Evolutionary conservation across 2,797 vertebrate genomes (phyloP), one percentile per base, ranked within the genome.

Genomic region (Peromyscus eremicus): DNA sequence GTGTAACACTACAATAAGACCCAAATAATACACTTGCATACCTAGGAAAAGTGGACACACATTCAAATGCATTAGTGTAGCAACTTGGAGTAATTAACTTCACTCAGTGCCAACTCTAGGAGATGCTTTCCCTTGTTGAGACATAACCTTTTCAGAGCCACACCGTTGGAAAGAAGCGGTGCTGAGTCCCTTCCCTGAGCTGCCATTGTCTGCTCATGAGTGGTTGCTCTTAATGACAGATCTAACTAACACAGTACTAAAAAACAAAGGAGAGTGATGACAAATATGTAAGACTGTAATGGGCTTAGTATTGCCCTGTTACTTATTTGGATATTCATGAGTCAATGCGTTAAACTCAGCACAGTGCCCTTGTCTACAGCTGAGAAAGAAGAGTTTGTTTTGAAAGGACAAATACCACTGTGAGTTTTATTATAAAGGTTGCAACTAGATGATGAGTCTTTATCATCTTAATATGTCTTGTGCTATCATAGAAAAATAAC

Each of bases 231-330:
- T 82, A 96, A 73, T 6, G 29, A 91, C 12, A 90, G 49, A 64
- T 52, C 66, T 85, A 77, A 88, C 73, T 92, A 89, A 94, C 76
- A 86, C 2, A 79, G 13, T 43, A 77, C 81, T 91, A 92, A 96
- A 94, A 95, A 92, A 55, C 87, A 95, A 92, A 73, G 76, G 75
- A 91, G 29, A 97, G 95, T 77, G 60, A 95, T 89, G 82, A 66
- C 11, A 87, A 29, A 88, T 89, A 46, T 1, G 12, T 82, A 92
- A 94, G 55, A 84, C 40, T 60, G n/a, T 84, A 37, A 92, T 62
- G 68, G 34, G 43, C 66, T 90, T 76, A 80, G 85, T 92, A 90
- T 73, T 88, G 92, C 40, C 68, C 70, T 68, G 49, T 66, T 91
- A 46, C 46, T 76, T 76, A 96, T 80, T 90, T 88, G 25, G 93